Evolutionary conservation across 2,113 vertebrate species (phyloP).

Genomic region (Chroicocephalus ridibundus): DNA sequence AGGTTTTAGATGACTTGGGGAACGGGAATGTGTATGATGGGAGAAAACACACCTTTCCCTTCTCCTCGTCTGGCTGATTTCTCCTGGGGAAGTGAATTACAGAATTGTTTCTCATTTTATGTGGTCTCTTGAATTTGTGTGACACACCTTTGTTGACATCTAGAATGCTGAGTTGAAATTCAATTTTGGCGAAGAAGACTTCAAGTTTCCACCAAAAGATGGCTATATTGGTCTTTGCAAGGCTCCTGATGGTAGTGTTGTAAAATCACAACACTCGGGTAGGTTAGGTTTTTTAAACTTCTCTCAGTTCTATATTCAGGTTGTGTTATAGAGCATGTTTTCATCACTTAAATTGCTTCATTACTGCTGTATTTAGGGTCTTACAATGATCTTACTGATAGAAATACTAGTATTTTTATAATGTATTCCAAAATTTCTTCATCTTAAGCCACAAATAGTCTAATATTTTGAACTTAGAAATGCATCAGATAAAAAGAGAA

Average conservation of each 20-base stretch:
- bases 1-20: not conserved
- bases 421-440: not conserved
- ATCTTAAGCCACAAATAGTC: not conserved
- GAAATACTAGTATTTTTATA: not conserved
- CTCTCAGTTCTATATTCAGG: accelerated
- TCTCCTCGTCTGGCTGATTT: not conserved
- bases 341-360: not conserved
- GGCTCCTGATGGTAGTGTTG: constrained; percentile 80
- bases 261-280: constrained; percentile 91
- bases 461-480: not conserved
- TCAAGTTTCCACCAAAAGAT: constrained; percentile 88
- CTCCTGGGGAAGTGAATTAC: not conserved
- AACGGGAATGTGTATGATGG: not conserved
- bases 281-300: not conserved
- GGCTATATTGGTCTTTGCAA: constrained; percentile 86
- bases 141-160: not conserved
- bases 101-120: not conserved
- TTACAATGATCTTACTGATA: not conserved
- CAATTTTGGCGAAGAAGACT: constrained; percentile 94
- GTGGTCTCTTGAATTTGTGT: not conserved
- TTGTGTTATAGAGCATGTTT: not conserved
- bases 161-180: constrained; percentile 98
- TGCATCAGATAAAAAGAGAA: not conserved
- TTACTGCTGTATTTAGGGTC: not conserved
- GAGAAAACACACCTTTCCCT: not conserved